Conservation (phyloP, 2,797 vertebrate genomes). For the Lemur catta region DNA sequence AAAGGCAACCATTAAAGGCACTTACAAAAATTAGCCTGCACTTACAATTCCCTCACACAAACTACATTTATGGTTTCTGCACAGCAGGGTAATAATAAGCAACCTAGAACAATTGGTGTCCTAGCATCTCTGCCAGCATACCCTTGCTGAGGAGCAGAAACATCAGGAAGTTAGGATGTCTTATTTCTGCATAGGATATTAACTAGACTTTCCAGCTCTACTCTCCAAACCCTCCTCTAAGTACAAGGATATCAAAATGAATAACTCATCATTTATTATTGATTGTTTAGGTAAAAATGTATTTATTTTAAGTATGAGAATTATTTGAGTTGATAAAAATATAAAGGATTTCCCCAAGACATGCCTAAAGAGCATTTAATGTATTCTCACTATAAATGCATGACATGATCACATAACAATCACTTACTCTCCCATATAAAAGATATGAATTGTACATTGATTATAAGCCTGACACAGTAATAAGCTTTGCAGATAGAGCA, state of each 20-base stretch:
- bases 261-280: not conserved
- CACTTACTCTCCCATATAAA: not conserved
- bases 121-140: not conserved
- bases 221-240: not conserved
- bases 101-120: not conserved
- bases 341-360: not conserved
- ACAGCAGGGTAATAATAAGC: not conserved
- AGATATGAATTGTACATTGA: not conserved
- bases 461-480: not conserved
- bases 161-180: not conserved
- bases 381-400: not conserved
- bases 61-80: not conserved
- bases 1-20: not conserved
- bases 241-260: not conserved
- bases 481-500: not conserved
- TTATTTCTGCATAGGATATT: not conserved
- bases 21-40: not conserved
- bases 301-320: not conserved
- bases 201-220: not conserved
- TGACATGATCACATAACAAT: not conserved
- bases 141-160: not conserved
- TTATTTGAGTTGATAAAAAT: not conserved
- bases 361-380: not conserved
- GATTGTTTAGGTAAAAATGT: not conserved
- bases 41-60: not conserved